A percentile compares a stretch with the other conserved stretches of the same genome.
Evolutionary conservation across 2,888 invertebrate species (phyloP).

Genomic region (Chrysomela aeneicollis): DNA sequence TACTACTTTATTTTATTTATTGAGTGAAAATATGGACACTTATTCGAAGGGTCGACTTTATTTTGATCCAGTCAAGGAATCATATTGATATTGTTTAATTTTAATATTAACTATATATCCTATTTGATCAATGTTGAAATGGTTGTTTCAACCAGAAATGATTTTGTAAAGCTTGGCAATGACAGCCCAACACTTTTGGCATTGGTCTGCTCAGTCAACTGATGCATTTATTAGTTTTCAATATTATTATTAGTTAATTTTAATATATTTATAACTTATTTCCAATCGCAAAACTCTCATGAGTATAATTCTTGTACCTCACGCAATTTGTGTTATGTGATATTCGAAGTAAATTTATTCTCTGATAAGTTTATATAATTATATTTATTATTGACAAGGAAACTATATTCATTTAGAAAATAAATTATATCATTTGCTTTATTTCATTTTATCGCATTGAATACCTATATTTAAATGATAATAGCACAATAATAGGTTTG

Average conservation of each 20-base stretch:
- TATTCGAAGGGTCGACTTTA: neutral
- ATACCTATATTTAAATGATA: too few species aligned
- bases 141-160: too few species aligned
- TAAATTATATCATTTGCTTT: neutral
- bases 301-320: constrained; percentile 15
- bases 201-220: too few species aligned
- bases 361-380: neutral
- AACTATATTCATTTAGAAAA: neutral
- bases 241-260: neutral
- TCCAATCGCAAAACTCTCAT: neutral
- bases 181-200: too few species aligned
- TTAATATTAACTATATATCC: too few species aligned
- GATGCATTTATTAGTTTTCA: neutral
- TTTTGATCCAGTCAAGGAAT: too few species aligned
- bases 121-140: neutral
- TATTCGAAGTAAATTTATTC: constrained; percentile 19
- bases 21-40: neutral
- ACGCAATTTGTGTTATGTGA: constrained; percentile 17
- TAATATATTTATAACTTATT: neutral
- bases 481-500: too few species aligned
- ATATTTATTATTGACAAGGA: neutral
- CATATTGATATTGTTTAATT: too few species aligned
- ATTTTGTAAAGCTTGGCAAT: too few species aligned
- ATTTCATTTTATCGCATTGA: too few species aligned
- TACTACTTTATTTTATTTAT: neutral